A percentile compares a stretch with the other conserved stretches of the same genome.
phyloP scores from a whole-genome alignment of 2,888 invertebrate genomes.

The Xylota sylvarum region DNA sequence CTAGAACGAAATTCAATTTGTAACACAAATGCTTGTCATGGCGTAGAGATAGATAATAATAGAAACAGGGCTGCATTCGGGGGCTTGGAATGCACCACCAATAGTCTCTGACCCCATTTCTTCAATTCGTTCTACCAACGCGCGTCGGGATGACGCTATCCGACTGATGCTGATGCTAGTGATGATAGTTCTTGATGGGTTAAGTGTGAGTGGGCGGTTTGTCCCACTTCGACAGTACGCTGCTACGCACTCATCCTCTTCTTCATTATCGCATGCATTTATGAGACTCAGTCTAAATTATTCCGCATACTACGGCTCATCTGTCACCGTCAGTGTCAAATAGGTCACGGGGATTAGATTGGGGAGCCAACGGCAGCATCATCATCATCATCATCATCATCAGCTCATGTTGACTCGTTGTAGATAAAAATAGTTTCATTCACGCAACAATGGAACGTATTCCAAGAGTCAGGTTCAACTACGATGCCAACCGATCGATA shows the following conservation, averaged over 20 bases:
- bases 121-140: constrained; percentile 51
- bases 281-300: too few species aligned
- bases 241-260: constrained; percentile 19
- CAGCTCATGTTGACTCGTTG: constrained; percentile 12
- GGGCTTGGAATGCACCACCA: constrained; percentile 42
- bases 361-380: neutral
- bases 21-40: constrained; percentile 1
- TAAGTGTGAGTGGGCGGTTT: constrained; percentile 65
- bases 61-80: constrained; percentile 19
- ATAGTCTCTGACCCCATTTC: constrained; percentile 44
- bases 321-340: constrained; percentile 53
- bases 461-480: constrained; percentile 71
- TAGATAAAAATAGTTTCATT: constrained; percentile 52
- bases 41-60: constrained; percentile 9
- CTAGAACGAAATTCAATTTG: constrained; percentile 50
- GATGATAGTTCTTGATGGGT: constrained; percentile 58
- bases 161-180: constrained; percentile 26
- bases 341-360: constrained; percentile 63
- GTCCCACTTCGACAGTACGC: constrained; percentile 49
- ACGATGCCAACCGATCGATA: constrained; percentile 46
- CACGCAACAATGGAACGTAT: constrained; percentile 16
- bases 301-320: constrained; percentile 33
- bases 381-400: neutral
- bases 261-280: constrained; percentile 57
- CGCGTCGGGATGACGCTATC: constrained; percentile 53